These are phyloP conservation scores for Heliconius cydno DNA, from an alignment of 2,888 invertebrate genomes.

Conservation along the genomic window DNA sequence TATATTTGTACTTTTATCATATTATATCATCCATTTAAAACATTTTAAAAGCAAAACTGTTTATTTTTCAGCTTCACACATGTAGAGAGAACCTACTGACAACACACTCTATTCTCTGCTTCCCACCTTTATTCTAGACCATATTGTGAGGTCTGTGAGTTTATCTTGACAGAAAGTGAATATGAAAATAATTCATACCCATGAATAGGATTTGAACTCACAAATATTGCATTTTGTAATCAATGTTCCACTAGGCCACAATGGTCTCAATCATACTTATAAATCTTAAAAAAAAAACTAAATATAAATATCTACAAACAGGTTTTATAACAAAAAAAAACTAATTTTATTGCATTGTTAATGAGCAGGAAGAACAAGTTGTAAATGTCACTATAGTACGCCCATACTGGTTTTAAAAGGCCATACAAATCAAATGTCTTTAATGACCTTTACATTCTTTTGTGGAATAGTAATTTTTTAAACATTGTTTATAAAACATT, in stretches of 20 bases:
- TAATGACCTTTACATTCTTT: conserved; percentile 39
- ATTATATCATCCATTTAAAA: background rate
- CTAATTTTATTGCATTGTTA: conserved; percentile 38
- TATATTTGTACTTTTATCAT: background rate
- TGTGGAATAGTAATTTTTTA: conserved; percentile 39
- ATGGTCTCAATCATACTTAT: background rate
- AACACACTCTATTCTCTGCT: background rate
- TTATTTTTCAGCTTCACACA: background rate
- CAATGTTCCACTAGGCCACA: background rate
- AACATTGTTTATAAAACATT: conserved; percentile 2
- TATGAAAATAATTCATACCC: background rate
- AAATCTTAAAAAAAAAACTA: background rate
- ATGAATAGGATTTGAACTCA: background rate
- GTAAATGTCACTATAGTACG: conserved; percentile 62
- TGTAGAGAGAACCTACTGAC: background rate
- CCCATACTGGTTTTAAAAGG: conserved; percentile 61
- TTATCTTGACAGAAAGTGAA: too few relatives aligned
- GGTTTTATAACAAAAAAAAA: background rate
- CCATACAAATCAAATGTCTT: conserved; percentile 49
- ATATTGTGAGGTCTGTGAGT: background rate
- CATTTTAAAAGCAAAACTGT: background rate
- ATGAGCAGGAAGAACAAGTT: conserved; percentile 60
- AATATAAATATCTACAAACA: background rate
- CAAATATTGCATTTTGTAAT: background rate
- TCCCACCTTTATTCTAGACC: background rate